Evolutionary conservation across 2,888 invertebrate genomes (phyloP).

Genomic region (Parnassius glacialis): DNA sequence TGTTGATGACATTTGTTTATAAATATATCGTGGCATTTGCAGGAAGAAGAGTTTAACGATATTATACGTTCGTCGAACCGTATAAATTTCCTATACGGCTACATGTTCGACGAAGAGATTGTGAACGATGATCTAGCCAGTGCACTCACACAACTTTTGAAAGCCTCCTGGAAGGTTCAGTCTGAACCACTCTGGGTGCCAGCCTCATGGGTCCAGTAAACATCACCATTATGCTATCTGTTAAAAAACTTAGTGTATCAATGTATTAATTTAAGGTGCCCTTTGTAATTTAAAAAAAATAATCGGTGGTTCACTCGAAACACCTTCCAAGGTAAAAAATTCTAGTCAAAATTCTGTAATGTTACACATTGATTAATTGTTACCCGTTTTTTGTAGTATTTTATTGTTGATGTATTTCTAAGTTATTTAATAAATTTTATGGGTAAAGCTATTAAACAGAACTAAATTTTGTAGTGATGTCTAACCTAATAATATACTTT

Average conservation of each 20-base stretch:
- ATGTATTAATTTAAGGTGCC: background rate
- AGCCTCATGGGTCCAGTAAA: conserved; percentile 94
- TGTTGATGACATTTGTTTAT: background rate
- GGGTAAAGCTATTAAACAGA: conserved; percentile 12
- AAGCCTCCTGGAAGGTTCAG: conserved; percentile 91
- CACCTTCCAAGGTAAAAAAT: background rate
- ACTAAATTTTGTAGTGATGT: conserved; percentile 2
- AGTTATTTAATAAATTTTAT: conserved; percentile 4
- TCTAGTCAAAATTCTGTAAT: conserved; percentile 17
- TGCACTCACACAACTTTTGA: conserved; percentile 92
- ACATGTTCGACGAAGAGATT: conserved; percentile 95
- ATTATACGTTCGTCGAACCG: conserved; percentile 92
- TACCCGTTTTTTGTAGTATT: conserved; percentile 7
- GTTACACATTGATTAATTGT: conserved; percentile 5
- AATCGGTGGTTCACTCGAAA: background rate
- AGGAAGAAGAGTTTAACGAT: conserved; percentile 96
- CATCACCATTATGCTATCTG: background rate
- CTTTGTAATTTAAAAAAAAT: background rate
- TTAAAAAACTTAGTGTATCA: background rate
- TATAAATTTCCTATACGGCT: conserved; percentile 95
- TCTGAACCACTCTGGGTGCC: conserved; percentile 98
- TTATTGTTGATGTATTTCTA: conserved; percentile 10
- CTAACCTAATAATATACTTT: background rate
- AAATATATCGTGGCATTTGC: conserved; percentile 40
- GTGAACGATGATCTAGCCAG: conserved; percentile 94